These are phyloP conservation scores for Elachura formosa DNA, from an alignment of 2,113 vertebrate genomes.

Conservation along the genomic window DNA sequence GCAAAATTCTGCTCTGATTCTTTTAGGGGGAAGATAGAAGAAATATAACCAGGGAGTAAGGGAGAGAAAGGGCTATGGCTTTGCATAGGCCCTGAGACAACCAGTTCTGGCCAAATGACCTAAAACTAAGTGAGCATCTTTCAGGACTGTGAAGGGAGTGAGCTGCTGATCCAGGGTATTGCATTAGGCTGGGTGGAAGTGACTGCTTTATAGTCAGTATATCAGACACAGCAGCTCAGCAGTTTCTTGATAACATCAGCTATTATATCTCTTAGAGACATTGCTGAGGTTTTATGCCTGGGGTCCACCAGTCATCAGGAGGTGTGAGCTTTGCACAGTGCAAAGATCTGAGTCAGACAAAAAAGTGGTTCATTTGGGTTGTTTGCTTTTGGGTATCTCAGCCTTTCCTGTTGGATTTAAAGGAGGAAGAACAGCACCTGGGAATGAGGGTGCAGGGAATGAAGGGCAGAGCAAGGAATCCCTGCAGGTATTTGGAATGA, in stretches of 20 bases:
- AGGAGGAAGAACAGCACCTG: not conserved
- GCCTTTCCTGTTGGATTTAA: not conserved
- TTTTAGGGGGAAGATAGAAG: not conserved
- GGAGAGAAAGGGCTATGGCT: not conserved
- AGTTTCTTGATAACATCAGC: not conserved
- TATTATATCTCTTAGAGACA: not conserved
- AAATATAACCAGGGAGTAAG: not conserved
- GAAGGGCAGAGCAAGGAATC: not conserved
- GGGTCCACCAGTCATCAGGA: not conserved
- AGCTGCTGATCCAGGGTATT: not conserved
- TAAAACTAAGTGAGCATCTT: not conserved
- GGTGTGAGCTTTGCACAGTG: not conserved
- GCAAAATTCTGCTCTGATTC: not conserved
- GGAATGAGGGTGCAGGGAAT: not conserved
- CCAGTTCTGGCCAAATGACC: not conserved
- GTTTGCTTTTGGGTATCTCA: not conserved
- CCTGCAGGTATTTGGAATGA: not conserved
- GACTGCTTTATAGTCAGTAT: not conserved
- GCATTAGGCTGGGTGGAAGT: not conserved
- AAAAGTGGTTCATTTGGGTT: not conserved
- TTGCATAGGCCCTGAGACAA: not conserved
- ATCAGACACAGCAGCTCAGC: conserved; percentile 9
- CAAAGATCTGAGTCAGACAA: not conserved
- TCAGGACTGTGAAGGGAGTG: not conserved
- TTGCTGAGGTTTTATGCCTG: not conserved